Evolutionary conservation across 37 sponge, comb jelly and placozoan genomes (phyloP), one percentile per base, ranked within the genome.

Genomic region (Haliclona indistincta): DNA sequence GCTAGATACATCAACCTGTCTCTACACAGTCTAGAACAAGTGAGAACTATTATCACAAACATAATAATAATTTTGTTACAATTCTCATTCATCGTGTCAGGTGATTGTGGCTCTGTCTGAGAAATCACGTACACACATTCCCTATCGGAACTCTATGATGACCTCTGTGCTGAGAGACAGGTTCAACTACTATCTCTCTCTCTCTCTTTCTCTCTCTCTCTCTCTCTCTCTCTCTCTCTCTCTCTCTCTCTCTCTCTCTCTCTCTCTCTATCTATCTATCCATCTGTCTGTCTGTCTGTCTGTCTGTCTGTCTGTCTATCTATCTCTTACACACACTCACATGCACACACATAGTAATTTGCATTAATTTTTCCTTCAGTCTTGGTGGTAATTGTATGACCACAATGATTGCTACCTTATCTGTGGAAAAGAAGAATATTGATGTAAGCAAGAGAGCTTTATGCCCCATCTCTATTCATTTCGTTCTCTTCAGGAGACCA

Each of bases 301-400:
- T n/a, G n/a, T n/a, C n/a, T n/a, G n/a, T n/a, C n/a, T n/a, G n/a
- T n/a, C n/a, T n/a, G n/a, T n/a, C n/a, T n/a, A n/a, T n/a, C n/a
- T n/a, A n/a, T n/a, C n/a, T n/a, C n/a, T n/a, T n/a, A n/a, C n/a
- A n/a, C n/a, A n/a, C n/a, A n/a, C n/a, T n/a, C n/a, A n/a, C n/a
- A n/a, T n/a, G n/a, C n/a, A n/a, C n/a, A n/a, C n/a, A n/a, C n/a
- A n/a, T n/a, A n/a, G n/a, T n/a, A n/a, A n/a, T n/a, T n/a, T n/a
- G 49, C 13, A 47, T 47, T 8, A 47, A 17, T 47, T 47, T 8
- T 47, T 47, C 0, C 39, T 38, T 51, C 35, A 96, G 99, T 81
- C 80, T 98, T 13, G 99, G 99, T 20, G 99, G 99, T 0, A 98
- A 98, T 73, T 98, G 99, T 54, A 92, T 94, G 89, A 98, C 99